These are phyloP conservation scores for Amphimallon solstitiale DNA, from an alignment of 2,888 invertebrate species.

Conservation along the genomic window DNA sequence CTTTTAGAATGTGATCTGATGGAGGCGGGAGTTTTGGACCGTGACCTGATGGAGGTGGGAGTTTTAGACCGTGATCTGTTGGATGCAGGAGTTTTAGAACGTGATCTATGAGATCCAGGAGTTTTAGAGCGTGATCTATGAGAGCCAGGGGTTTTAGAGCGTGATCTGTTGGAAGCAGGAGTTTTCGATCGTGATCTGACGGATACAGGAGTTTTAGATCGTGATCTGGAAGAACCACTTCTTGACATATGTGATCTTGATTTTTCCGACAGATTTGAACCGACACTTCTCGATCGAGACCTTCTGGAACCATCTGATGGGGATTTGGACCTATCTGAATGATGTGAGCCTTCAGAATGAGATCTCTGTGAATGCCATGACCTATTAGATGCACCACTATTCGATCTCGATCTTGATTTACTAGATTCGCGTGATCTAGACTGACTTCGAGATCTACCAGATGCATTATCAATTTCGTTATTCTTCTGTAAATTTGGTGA, in stretches of 20 bases:
- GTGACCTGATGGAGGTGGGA: slow-evolving; percentile 50
- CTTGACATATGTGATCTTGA: slow-evolving; percentile 46
- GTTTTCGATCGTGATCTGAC: slow-evolving; percentile 45
- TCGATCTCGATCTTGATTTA: slow-evolving; percentile 42
- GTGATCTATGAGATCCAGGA: slow-evolving; percentile 42
- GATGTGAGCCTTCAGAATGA: slow-evolving; percentile 39
- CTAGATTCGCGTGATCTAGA: slow-evolving; percentile 37
- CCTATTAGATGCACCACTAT: slow-evolving; percentile 41
- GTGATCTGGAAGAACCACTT: slow-evolving; percentile 49
- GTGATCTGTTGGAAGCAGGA: too few species aligned
- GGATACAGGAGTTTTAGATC: slow-evolving; percentile 55
- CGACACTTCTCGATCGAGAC: slow-evolving; percentile 47
- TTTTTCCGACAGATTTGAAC: slow-evolving; percentile 48
- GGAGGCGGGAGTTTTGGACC: slow-evolving; percentile 47
- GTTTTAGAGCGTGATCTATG: slow-evolving; percentile 45
- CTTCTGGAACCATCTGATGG: slow-evolving; percentile 42
- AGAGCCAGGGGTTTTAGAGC: slow-evolving; percentile 44
- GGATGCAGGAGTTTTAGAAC: too few species aligned
- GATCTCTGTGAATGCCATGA: slow-evolving; percentile 41
- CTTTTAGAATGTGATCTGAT: slow-evolving; percentile 48
- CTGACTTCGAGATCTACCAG: slow-evolving; percentile 32
- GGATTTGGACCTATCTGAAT: slow-evolving; percentile 37
- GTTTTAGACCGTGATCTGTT: slow-evolving; percentile 55
- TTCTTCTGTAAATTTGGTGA: slow-evolving; percentile 33
- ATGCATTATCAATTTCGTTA: slow-evolving; percentile 7